These are phyloP conservation scores for Xestoiulus laeticollis DNA, from an alignment of 2,888 invertebrate species.

Conservation along the genomic window DNA sequence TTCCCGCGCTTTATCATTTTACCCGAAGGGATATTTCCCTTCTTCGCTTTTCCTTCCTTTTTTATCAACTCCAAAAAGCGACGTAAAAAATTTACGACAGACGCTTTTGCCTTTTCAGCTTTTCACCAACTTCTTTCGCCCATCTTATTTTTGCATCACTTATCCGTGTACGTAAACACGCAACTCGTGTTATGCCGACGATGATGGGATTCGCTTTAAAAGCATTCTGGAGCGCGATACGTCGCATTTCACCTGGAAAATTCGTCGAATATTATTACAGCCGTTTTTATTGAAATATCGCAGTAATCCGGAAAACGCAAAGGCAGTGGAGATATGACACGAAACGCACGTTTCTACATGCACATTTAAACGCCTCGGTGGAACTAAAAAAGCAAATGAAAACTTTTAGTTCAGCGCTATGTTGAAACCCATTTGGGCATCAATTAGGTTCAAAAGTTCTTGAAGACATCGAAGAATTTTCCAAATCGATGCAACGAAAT, in stretches of 20 bases:
- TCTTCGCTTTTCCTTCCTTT: background rate
- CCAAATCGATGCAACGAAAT: background rate
- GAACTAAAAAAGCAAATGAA: background rate
- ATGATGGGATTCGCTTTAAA: conserved; percentile 27
- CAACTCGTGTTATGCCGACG: background rate
- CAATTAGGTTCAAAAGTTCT: background rate
- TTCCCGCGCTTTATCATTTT: background rate
- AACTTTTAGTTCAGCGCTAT: background rate
- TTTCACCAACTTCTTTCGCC: background rate
- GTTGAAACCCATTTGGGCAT: background rate
- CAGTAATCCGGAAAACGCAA: conserved; percentile 30
- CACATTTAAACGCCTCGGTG: background rate
- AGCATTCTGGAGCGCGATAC: background rate
- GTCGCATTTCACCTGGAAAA: conserved; percentile 39
- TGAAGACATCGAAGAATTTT: background rate
- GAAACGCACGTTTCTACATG: background rate
- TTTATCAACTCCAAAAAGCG: background rate
- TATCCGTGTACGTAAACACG: background rate
- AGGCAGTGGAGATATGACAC: background rate
- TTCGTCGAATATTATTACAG: conserved; percentile 31
- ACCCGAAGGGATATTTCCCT: background rate
- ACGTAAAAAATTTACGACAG: background rate
- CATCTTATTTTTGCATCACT: background rate
- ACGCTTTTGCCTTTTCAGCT: background rate
- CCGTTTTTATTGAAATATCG: conserved; percentile 2